Evolutionary conservation across 2,797 vertebrate genomes (phyloP).

Genomic region (Sparidentex hasta): DNA sequence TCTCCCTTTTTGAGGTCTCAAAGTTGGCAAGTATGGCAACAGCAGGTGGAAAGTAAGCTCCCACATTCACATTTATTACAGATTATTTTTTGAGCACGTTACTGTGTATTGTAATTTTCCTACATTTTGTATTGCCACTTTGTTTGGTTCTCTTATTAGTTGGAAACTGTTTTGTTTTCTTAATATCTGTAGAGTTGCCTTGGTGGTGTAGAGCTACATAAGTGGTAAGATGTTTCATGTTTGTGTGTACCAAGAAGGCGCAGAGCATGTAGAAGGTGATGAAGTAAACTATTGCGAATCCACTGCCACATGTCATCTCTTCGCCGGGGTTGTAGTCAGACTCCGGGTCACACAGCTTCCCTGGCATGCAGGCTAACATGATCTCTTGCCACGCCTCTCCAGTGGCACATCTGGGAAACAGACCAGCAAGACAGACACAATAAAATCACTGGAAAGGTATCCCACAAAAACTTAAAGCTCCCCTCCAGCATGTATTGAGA

Average conservation of each 20-base stretch:
- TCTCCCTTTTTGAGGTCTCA: no score
- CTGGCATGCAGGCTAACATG: conserved; percentile 96
- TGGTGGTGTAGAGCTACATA: neutral
- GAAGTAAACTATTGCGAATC: conserved; percentile 98
- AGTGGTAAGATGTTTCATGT: neutral
- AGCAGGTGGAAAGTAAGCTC: neutral
- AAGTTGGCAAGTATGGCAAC: no score
- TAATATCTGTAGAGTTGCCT: neutral
- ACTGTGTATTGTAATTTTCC: neutral
- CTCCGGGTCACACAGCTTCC: conserved; percentile 96
- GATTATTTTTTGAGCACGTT: no score
- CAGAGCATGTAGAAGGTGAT: conserved; percentile 99
- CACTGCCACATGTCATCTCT: conserved; percentile 95
- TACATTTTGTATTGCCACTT: neutral
- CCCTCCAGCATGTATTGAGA: no score
- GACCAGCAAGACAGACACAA: neutral
- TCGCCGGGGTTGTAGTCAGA: conserved; percentile 94
- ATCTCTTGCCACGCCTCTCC: conserved; percentile 99
- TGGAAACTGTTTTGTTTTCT: neutral
- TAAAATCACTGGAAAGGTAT: neutral
- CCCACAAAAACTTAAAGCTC: neutral
- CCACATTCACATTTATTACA: neutral
- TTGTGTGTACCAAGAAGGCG: conserved; percentile 92
- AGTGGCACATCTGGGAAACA: conserved; percentile 91
- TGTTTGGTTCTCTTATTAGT: neutral